Conservation (phyloP, 2,888 invertebrate genomes). For the Lithophane ornitopus region DNA sequence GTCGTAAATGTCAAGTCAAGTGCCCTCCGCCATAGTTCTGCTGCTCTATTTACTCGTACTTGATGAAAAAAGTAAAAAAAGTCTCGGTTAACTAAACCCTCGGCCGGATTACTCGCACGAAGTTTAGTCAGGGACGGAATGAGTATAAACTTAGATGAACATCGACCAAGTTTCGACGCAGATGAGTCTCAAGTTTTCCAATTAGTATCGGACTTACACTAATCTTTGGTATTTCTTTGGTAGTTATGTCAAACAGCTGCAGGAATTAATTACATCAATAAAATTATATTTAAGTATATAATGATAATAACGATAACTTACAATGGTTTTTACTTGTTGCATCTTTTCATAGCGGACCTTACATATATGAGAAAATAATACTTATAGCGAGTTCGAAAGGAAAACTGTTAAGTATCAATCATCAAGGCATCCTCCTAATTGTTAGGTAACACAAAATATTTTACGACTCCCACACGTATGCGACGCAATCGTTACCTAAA, state of each 20-base stretch:
- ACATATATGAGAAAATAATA: conserved; percentile 12
- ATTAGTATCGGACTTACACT: conserved; percentile 72
- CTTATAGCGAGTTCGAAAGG: conserved; percentile 1
- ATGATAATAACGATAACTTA: conserved; percentile 22
- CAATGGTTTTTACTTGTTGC: conserved; percentile 36
- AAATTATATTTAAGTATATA: conserved; percentile 38
- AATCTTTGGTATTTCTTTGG: too few species aligned
- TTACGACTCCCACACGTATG: conserved; percentile 77
- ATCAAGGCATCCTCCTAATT: conserved; percentile 73
- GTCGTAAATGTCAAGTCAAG: conserved; percentile 89
- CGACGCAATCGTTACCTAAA: conserved; percentile 68
- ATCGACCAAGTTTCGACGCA: conserved; percentile 72
- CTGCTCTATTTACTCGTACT: conserved; percentile 84
- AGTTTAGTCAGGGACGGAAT: conserved; percentile 74
- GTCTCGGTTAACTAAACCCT: conserved; percentile 74
- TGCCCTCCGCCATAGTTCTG: conserved; percentile 84
- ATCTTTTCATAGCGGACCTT: neutral
- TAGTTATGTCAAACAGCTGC: conserved; percentile 61
- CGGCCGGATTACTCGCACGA: conserved; percentile 76
- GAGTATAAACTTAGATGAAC: conserved; percentile 80
- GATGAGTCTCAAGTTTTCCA: conserved; percentile 77
- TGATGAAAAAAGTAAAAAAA: conserved; percentile 80
- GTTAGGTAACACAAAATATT: conserved; percentile 82
- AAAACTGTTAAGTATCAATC: conserved; percentile 76
- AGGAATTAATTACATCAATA: conserved; percentile 58